Conservation (phyloP, 2,113 vertebrate species). For the Xiphophorus hellerii region DNA sequence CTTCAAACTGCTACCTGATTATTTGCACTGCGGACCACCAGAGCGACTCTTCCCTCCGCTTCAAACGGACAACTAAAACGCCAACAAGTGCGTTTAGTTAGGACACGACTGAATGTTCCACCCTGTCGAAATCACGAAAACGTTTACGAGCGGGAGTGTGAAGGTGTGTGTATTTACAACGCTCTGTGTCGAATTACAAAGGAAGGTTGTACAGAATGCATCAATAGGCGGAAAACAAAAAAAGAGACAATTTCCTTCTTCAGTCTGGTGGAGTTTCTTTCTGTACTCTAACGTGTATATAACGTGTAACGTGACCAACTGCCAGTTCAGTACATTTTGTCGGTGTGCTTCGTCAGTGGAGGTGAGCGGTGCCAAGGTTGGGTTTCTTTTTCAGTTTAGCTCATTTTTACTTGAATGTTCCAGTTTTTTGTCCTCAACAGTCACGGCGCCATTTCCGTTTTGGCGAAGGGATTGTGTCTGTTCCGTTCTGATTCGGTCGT, state of each 20-base stretch:
- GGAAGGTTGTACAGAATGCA: conserved; percentile 54
- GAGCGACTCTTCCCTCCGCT: conserved; percentile 32
- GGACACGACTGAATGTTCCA: conserved; percentile 72
- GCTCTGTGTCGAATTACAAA: conserved; percentile 46
- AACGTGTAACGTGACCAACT: conserved; percentile 75
- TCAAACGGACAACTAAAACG: conserved; percentile 39
- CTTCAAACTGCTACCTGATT: conserved; percentile 4
- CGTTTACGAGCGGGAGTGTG: conserved; percentile 21
- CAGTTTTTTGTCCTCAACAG: conserved; percentile 31
- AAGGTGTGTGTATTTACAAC: conserved; percentile 52
- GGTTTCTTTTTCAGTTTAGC: conserved; percentile 7
- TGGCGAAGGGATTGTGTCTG: conserved; percentile 32
- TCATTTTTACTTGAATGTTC: conserved; percentile 60
- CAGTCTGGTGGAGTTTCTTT: conserved; percentile 54
- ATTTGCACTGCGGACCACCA: conserved; percentile 54
- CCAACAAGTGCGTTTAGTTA: conserved; percentile 64
- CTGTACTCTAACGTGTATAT: conserved; percentile 78
- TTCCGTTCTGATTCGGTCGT: conserved; percentile 16
- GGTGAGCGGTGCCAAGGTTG: conserved; percentile 48
- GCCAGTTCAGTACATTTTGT: conserved; percentile 73
- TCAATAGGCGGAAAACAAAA: conserved; percentile 4
- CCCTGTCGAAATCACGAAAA: conserved; percentile 37
- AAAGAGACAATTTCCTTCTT: conserved; percentile 49
- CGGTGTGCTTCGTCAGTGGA: conserved; percentile 81
- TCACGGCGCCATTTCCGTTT: conserved; percentile 59